Evolutionary conservation across 2,888 invertebrate species (phyloP), one percentile per base, ranked within the genome.

Genomic region (Brassicogethes aeneus): DNA sequence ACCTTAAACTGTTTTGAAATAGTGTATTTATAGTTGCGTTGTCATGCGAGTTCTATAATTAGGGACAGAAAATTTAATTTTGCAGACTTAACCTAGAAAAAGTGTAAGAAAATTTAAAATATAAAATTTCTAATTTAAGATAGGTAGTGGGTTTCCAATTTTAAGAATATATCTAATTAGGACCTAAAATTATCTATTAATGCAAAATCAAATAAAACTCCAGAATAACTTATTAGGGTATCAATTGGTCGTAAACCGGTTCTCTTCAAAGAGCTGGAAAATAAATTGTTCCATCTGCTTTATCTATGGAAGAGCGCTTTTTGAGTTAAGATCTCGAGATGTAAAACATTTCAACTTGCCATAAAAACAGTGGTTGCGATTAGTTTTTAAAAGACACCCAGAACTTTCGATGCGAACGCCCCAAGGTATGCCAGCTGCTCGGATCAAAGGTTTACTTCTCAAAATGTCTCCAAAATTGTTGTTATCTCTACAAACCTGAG

Each of bases 361-460:
- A 33, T 33, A 7, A 12, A 13, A 33, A 33, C 7, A 33, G 13
- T 12, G n/a, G n/a, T 33, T 33, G 33, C 33, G 12, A 33, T 13
- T 33, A 13, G 7, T 33, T 33, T 33, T 33, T 33, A 23, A 12
- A 33, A 33, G 33, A 33, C 33, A 33, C 13, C 33, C 33, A 33
- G 8, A 33, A 33, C 33, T 33, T 5, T 33, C 33, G 33, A 33
- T 33, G 33, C n/a, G 33, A 33, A 12, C 33, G 13, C 33, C 33
- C 13, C 33, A 33, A 33, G 33, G 33, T 13, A 33, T 33, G 33
- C 12, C 33, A 33, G 33, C 33, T 33, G 33, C n/a, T 33, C 33
- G 33, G 7, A 33, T 33, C 33, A 33, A 13, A 33, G 12, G n/a
- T 33, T 12, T 13, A 33, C 33, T 33, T 13, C 13, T 33, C 8